Evolutionary conservation across 1,140 invertebrate genomes (phyloP).

Genomic region (Rhagoletis pomonella): DNA sequence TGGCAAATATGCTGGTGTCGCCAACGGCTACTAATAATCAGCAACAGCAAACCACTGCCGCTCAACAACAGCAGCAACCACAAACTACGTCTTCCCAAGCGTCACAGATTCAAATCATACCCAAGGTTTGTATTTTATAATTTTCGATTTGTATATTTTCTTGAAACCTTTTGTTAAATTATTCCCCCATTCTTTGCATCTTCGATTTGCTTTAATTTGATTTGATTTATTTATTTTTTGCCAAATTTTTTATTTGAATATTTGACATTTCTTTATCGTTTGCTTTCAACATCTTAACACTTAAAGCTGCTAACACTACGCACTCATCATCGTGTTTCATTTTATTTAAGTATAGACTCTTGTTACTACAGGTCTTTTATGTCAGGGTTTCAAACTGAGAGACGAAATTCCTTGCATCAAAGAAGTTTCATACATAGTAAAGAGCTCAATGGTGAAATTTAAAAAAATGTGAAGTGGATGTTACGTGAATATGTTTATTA

Average conservation of each 20-base stretch:
- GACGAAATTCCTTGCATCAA: no score
- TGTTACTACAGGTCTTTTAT: not conserved
- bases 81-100: slow-evolving; percentile 59
- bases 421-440: not conserved
- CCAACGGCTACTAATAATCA: slow-evolving; percentile 57
- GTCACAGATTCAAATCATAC: slow-evolving; percentile 74
- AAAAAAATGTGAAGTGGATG: not conserved
- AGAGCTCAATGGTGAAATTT: not conserved
- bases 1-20: slow-evolving; percentile 72
- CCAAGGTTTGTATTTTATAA: slow-evolving; percentile 73
- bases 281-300: slow-evolving; percentile 34
- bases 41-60: slow-evolving; percentile 53
- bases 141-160: slow-evolving; percentile 58
- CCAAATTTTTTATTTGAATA: not conserved
- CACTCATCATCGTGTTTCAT: slow-evolving; percentile 5
- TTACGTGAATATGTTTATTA: not conserved
- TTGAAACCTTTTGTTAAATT: slow-evolving; percentile 53
- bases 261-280: not conserved
- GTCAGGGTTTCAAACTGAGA: no score
- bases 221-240: slow-evolving; percentile 25
- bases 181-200: slow-evolving; percentile 22
- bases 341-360: not conserved
- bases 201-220: not conserved
- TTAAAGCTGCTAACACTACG: slow-evolving; percentile 20
- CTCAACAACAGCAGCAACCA: slow-evolving; percentile 55